Evolutionary conservation across 92 coral and sea anemone species (phyloP).

Genomic region (Palythoa grandiflora): DNA sequence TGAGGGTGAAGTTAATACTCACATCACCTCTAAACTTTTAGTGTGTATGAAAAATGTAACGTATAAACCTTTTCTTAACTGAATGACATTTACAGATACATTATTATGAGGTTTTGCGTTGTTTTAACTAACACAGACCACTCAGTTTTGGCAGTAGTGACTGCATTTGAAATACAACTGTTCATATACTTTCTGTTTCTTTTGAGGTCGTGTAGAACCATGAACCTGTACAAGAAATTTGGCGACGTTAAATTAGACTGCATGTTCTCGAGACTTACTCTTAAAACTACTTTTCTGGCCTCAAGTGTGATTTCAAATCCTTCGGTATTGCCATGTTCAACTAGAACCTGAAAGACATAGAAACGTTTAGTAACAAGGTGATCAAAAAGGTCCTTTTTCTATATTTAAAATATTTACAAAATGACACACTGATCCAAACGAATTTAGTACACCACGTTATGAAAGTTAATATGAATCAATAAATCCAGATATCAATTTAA

Average conservation of each 20-base stretch:
- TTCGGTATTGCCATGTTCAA: conserved; percentile 95
- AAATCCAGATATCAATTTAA: background rate
- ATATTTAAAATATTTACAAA: background rate
- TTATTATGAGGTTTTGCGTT: no score
- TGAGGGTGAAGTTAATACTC: no score
- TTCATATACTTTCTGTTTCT: background rate
- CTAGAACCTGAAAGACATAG: conserved; percentile 73
- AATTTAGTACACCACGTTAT: background rate
- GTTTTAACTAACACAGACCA: no score
- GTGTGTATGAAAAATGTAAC: no score
- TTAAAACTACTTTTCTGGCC: conserved; percentile 87
- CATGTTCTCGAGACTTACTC: conserved; percentile 44
- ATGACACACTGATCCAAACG: background rate
- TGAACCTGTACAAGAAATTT: background rate
- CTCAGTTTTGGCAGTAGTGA: no score
- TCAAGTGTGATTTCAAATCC: conserved; percentile 92
- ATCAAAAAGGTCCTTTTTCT: background rate
- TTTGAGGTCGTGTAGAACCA: background rate
- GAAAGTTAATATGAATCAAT: background rate
- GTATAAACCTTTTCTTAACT: no score
- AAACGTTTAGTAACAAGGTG: background rate
- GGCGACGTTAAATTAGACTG: background rate
- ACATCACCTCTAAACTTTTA: no score
- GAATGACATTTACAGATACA: no score
- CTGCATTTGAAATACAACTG: background rate